Evolutionary conservation across 2,888 invertebrate species (phyloP).

Genomic region (Eristalis pertinax): DNA sequence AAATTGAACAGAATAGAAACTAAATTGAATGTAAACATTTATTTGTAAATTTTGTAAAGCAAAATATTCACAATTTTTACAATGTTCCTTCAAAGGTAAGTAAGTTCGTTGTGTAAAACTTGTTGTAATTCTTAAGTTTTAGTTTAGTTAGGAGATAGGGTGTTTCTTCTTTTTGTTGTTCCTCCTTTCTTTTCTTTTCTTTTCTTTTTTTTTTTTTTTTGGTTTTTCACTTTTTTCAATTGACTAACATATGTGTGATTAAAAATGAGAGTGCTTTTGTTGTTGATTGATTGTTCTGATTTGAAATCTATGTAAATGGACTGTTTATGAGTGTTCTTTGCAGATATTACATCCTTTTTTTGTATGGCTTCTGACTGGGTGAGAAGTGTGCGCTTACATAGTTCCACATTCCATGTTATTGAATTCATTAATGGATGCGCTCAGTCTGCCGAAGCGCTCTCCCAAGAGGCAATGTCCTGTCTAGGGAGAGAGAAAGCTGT

Average conservation of each 20-base stretch:
- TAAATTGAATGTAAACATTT: constrained; percentile 48
- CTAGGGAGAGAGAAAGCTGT: no score
- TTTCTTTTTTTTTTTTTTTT: no score
- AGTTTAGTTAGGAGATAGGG: not conserved
- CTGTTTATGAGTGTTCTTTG: no score
- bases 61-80: constrained; percentile 56
- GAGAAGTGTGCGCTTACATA: no score
- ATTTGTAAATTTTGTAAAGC: constrained; percentile 56
- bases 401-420: no score
- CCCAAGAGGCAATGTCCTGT: no score
- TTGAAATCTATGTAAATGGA: no score
- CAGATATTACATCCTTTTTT: no score
- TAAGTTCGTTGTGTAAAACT: constrained; percentile 68
- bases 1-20: constrained; percentile 50
- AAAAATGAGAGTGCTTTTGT: not conserved
- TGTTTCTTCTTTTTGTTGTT: not conserved
- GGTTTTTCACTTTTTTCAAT: not conserved
- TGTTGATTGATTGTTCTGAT: not conserved
- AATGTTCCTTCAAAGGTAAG: constrained; percentile 70
- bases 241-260: not conserved
- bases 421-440: no score
- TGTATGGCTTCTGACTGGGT: no score
- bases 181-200: not conserved
- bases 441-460: no score
- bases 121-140: constrained; percentile 17